Percentiles rank a stretch among this genome's conserved stretches.
Evolutionary conservation across 37 sponge, comb jelly and placozoan genomes (phyloP).

Genomic region (Crambe crambe): DNA sequence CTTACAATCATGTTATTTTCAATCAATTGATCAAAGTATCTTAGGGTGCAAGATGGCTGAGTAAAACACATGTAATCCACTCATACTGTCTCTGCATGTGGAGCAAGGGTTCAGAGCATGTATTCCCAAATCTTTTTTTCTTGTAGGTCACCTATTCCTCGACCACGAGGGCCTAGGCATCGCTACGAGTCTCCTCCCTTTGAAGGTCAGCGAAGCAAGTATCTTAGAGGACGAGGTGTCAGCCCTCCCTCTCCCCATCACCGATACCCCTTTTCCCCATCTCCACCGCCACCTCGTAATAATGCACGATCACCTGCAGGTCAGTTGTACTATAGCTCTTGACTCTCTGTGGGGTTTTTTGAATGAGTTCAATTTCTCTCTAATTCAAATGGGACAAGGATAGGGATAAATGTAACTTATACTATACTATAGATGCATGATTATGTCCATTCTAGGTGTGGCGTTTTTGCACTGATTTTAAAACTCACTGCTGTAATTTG

Average conservation of each 20-base stretch:
- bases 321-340: not conserved
- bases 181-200: slow-evolving; percentile 52
- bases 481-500: not conserved
- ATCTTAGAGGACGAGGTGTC: not conserved
- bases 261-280: slow-evolving; percentile 21
- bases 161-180: slow-evolving; percentile 11
- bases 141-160: slow-evolving; percentile 23
- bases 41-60: too few species aligned
- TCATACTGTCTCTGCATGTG: not conserved
- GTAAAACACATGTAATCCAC: not conserved
- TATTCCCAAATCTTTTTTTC: too few species aligned
- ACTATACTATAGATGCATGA: too few species aligned
- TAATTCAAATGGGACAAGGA: too few species aligned
- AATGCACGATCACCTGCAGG: not conserved
- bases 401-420: too few species aligned
- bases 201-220: slow-evolving; percentile 20
- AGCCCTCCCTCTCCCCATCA: slow-evolving; percentile 32
- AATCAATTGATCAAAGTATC: too few species aligned
- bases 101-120: too few species aligned
- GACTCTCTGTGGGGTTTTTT: too few species aligned
- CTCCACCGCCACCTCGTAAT: slow-evolving; percentile 13
- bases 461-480: too few species aligned
- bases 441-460: too few species aligned
- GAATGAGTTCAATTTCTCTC: too few species aligned
- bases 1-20: too few species aligned